These are phyloP conservation scores for Ceratothoa steindachneri DNA, from an alignment of 2,888 invertebrate genomes.

Conservation along the genomic window DNA sequence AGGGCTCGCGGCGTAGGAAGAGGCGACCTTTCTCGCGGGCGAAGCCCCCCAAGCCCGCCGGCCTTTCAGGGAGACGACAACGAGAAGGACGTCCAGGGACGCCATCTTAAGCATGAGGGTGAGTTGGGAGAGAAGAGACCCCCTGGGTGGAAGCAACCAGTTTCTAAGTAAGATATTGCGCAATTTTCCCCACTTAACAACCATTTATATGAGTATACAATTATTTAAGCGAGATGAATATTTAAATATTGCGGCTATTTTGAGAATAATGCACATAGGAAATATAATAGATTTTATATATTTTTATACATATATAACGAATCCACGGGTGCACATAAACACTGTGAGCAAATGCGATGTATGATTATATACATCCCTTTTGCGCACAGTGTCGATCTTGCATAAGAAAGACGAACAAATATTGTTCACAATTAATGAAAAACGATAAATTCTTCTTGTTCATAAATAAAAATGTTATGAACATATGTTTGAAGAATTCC, in stretches of 20 bases:
- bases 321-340: no score
- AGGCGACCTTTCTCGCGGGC: no score
- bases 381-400: no score
- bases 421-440: no score
- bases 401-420: no score
- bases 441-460: no score
- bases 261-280: not conserved
- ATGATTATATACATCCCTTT: no score
- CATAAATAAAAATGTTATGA: not conserved
- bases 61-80: no score
- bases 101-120: not conserved
- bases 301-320: no score
- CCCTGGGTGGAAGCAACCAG: not conserved
- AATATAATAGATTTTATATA: not conserved
- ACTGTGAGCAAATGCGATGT: no score
- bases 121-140: not conserved
- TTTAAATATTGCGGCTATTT: not conserved
- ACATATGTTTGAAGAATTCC: not conserved
- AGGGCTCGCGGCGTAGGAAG: no score
- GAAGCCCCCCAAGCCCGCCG: no score
- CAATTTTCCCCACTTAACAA: not conserved
- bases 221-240: not conserved
- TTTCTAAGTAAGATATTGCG: not conserved
- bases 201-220: not conserved
- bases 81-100: not conserved